Percentiles rank a stretch among this genome's conserved stretches.
Conservation (phyloP, 2,888 invertebrate genomes). For the Arenicola marina region DNA sequence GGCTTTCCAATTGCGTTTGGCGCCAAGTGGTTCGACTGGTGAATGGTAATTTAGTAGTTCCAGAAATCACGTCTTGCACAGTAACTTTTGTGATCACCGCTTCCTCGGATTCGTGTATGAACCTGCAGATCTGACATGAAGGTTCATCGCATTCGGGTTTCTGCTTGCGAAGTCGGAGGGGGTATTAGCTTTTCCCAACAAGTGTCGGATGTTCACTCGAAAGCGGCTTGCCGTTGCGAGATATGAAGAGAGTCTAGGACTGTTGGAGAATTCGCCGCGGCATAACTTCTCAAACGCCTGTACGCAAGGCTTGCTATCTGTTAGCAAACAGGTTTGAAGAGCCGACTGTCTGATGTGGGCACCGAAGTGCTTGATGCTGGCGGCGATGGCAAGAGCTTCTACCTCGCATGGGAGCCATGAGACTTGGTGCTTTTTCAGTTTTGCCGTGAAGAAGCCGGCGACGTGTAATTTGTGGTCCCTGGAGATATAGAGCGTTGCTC, state of each 20-base stretch:
- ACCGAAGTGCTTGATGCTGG: slow-evolving; percentile 9
- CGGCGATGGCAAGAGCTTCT: slow-evolving; percentile 8
- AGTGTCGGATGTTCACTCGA: slow-evolving; percentile 8
- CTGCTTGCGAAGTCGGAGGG: slow-evolving; percentile 12
- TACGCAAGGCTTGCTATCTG: slow-evolving; percentile 10
- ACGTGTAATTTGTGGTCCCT: too few species aligned
- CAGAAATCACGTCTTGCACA: too few species aligned
- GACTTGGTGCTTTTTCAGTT: too few species aligned
- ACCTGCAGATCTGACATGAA: slow-evolving; percentile 11
- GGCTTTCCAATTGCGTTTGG: slow-evolving; percentile 32
- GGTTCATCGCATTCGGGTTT: slow-evolving; percentile 2
- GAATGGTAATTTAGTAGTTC: too few species aligned
- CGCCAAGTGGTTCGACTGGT: too few species aligned
- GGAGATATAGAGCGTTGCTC: too few species aligned
- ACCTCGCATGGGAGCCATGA: slow-evolving; percentile 13
- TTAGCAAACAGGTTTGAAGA: background rate
- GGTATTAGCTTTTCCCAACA: slow-evolving; percentile 5
- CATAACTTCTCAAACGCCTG: slow-evolving; percentile 12
- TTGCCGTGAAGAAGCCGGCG: too few species aligned
- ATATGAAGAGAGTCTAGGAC: slow-evolving; percentile 13
- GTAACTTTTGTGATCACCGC: too few species aligned
- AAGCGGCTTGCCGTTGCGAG: slow-evolving; percentile 14
- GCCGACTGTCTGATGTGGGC: background rate
- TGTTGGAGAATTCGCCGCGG: slow-evolving; percentile 10
- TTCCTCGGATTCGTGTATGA: too few species aligned